Evolutionary conservation across 2,888 invertebrate species (phyloP).

Genomic region (Deilephila elpenor): DNA sequence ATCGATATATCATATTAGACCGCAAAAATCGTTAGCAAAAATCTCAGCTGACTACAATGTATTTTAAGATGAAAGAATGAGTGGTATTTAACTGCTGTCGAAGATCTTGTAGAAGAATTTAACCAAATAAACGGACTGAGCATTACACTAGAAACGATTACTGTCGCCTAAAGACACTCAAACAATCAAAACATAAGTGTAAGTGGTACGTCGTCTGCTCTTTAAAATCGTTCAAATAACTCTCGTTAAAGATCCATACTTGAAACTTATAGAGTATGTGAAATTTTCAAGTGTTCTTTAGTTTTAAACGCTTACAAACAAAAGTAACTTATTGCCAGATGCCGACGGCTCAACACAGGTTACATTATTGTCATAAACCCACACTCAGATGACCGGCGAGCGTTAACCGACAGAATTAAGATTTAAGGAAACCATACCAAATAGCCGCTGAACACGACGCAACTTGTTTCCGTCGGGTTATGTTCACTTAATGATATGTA

Average conservation of each 20-base stretch:
- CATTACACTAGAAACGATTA: neutral
- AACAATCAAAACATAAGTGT: neutral
- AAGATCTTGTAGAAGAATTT: neutral
- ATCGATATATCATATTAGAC: neutral
- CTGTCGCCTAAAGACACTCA: neutral
- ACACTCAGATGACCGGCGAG: constrained; percentile 53
- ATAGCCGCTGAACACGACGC: constrained; percentile 45
- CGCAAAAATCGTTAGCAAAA: too few species aligned
- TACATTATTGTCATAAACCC: constrained; percentile 68
- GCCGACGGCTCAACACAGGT: constrained; percentile 68
- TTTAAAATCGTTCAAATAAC: neutral
- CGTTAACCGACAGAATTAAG: constrained; percentile 57
- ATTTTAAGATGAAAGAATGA: too few species aligned
- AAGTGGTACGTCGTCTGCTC: neutral
- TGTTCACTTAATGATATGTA: constrained; percentile 38
- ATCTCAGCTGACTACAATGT: too few species aligned
- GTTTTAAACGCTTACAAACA: constrained; percentile 73
- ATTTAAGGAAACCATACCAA: constrained; percentile 48
- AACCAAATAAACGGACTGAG: neutral
- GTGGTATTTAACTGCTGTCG: neutral
- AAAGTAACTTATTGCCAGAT: constrained; percentile 71
- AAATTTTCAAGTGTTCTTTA: constrained; percentile 58
- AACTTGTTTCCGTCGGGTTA: constrained; percentile 45
- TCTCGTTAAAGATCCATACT: neutral
- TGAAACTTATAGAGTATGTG: constrained; percentile 42